Base-by-base conservation (phyloP, 2,113 vertebrate genomes). In the Lycaon pictus region DNA sequence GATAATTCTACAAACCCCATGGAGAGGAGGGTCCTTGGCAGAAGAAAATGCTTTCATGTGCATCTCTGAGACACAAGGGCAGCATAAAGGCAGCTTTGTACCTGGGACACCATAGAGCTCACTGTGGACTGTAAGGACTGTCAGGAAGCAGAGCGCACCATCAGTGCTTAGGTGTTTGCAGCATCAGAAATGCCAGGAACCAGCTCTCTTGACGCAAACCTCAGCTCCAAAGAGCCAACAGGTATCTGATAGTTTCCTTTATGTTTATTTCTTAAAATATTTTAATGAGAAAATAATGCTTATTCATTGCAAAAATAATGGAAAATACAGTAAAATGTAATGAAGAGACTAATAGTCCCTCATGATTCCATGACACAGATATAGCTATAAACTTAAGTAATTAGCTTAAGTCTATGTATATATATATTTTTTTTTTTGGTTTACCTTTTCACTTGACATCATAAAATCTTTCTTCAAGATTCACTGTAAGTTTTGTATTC, bases 131-230 rank as follows among this genome's bases (percentile, higher is more conserved):
- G 16, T 15, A 1, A 62, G 11, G 3, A 4, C 11, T n/a, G 6
- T 23, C 25, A 43, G 25, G 1, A 9, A 88, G 8, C 0, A 2
- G 8, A 76, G 17, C 0, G 0, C 0, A 1, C 22, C 32, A 37
- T 63, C 15, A 37, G 5, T 37, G 11, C 9, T 56, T 51, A n/a
- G 53, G 15, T 37, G 10, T 37, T 65, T 56, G 23, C 3, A 60
- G 8, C 4, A 11, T 48, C 1, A 0, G 1, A 9, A 69, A 12
- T 23, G 7, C 56, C 37, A 62, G 27, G 65, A 82, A 5, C 7
- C 6, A 27, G 53, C 3, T 32, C 32, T 20, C 20, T 55, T 65
- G 43, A 7, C 6, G 43, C 43, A 43, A 7, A 43, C 7, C 43
- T 43, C 43, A 43, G 43, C 43, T 43, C 43, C 43, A 43, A 43